Base-by-base conservation (phyloP, 2,888 invertebrate species). In the Brachynemurus nebulosus region DNA sequence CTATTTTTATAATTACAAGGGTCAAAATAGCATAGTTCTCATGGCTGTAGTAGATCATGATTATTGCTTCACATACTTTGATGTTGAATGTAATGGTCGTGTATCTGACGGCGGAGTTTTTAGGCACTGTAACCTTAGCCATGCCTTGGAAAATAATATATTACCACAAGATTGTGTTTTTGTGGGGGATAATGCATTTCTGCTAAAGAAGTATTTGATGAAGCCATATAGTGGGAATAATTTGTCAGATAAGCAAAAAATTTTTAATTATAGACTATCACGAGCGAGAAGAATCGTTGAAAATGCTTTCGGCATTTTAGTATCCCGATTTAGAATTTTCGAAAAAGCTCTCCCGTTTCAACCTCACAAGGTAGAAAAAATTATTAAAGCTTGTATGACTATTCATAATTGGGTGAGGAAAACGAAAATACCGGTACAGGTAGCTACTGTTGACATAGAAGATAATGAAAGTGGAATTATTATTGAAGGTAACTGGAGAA, bases 241-340 rank as follows among this genome's bases (percentile, higher is more conserved):
- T 11, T 16, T 36, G 11, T 14, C 36, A n/a, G 36, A 14, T n/a
- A 16, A 16, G 16, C n/a, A 36, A 36, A 36, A 11, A 36, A 36
- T 36, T 14, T 36, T 36, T 16, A 36, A 36, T 36, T 36, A 36
- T 36, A n/a, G 36, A 36, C 16, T 36, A 16, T 14, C 12, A 12
- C 12, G 36, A 14, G 36, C 36, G 16, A n/a, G 36, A 14, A n/a
- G 36, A 2, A 36, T 36, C 16, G 36, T 36, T 14, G n/a, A n/a
- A n/a, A n/a, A n/a, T n/a, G n/a, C n/a, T n/a, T n/a, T n/a, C n/a
- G n/a, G n/a, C n/a, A n/a, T 36, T 36, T 16, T 36, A 14, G 36
- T 16, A 11, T 36, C 36, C 12, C n/a, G 16, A 16, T 36, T 36
- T 16, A 11, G 36, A 12, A 16, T 36, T 14, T 16, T 36, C 11